A percentile compares a stretch with the other conserved stretches of the same genome.
phyloP scores from a whole-genome alignment of 2,113 vertebrate genomes.

The Callipepla californica region DNA sequence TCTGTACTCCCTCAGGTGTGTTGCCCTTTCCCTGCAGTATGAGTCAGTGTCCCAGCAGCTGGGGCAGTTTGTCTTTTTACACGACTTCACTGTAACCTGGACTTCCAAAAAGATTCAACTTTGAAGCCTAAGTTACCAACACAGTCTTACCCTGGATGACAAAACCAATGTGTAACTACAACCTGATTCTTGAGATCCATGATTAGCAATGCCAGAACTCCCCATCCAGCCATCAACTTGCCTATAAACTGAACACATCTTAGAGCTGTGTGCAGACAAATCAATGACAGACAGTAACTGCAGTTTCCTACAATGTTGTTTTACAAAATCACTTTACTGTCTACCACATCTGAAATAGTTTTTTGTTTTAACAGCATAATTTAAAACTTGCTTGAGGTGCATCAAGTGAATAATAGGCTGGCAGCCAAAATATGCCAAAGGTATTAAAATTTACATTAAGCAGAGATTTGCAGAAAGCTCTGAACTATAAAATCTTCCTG shows the following conservation, averaged over 20 bases:
- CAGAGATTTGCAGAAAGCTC: constrained; percentile 45
- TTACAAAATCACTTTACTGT: constrained; percentile 40
- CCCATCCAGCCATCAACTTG: background rate
- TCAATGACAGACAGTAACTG: background rate
- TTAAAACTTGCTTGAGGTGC: constrained; percentile 41
- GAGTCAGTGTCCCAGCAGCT: background rate
- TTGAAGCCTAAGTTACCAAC: background rate
- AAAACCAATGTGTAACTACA: background rate
- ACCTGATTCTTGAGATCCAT: background rate
- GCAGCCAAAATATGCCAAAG: constrained; percentile 48
- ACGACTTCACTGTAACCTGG: background rate
- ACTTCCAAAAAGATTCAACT: background rate
- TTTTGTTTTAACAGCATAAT: constrained; percentile 45
- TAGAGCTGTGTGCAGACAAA: background rate
- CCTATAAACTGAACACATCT: background rate
- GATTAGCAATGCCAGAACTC: background rate
- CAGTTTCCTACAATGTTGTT: background rate
- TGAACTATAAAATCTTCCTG: constrained; percentile 57
- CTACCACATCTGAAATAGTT: constrained; percentile 21
- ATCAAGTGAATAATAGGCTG: constrained; percentile 23
- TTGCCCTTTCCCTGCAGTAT: background rate
- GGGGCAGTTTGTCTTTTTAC: background rate
- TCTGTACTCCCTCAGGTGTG: background rate
- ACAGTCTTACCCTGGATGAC: background rate
- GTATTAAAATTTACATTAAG: constrained; percentile 59